These are phyloP conservation scores for Cladorhizidae sp. DNA, from an alignment of 37 sponge, comb jelly and placozoan species.

Conservation along the genomic window DNA sequence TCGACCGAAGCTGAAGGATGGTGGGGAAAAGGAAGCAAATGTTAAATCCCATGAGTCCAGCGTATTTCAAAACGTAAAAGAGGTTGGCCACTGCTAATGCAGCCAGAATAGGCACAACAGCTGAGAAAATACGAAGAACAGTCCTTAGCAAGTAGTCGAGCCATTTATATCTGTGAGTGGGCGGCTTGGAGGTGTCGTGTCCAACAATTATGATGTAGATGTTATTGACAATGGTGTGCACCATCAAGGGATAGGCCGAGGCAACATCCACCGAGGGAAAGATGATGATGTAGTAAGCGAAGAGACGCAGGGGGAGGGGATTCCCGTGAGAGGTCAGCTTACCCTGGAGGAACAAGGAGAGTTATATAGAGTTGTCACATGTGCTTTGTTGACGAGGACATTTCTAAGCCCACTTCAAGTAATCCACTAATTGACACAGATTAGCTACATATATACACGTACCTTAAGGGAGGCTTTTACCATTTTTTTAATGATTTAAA, in stretches of 20 bases:
- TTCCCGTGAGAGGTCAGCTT: neutral
- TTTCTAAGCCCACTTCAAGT: too few relatives aligned
- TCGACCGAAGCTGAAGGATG: slow-evolving; percentile 73
- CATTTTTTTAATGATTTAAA: too few relatives aligned
- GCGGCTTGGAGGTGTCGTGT: slow-evolving; percentile 36
- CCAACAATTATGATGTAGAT: slow-evolving; percentile 64
- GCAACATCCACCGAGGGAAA: slow-evolving; percentile 90
- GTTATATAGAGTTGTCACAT: too few relatives aligned
- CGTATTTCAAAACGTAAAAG: slow-evolving; percentile 80
- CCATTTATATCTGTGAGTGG: slow-evolving; percentile 9
- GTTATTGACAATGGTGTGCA: slow-evolving; percentile 73
- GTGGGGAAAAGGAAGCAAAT: slow-evolving; percentile 80
- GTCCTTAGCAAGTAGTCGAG: slow-evolving; percentile 22
- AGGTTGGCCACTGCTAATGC: slow-evolving; percentile 82
- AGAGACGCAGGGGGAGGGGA: slow-evolving; percentile 40
- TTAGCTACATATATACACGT: too few relatives aligned
- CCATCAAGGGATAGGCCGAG: slow-evolving; percentile 86
- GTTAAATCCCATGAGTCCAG: slow-evolving; percentile 82
- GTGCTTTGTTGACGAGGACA: too few relatives aligned
- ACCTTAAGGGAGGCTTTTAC: too few relatives aligned
- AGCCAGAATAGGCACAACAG: slow-evolving; percentile 68
- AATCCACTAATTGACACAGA: too few relatives aligned
- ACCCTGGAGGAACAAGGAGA: slow-evolving; percentile 31
- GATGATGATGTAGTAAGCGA: slow-evolving; percentile 84
- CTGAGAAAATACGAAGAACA: slow-evolving; percentile 38